These are phyloP conservation scores for Lydus trimaculatus DNA, from an alignment of 2,888 invertebrate species.

Conservation along the genomic window DNA sequence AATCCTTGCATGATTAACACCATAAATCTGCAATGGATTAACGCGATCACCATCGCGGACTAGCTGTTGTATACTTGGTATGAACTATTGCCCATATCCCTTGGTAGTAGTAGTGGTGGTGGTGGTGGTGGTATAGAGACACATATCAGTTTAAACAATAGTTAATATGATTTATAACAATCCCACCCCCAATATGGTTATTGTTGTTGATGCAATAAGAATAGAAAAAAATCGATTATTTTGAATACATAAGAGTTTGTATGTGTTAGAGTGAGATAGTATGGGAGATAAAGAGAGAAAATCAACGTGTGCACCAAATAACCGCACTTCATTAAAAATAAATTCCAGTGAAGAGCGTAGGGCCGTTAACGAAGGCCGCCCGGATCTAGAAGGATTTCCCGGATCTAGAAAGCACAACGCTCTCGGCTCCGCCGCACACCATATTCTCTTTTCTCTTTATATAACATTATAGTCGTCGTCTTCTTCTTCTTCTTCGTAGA, in stretches of 20 bases:
- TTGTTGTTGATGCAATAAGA: background rate
- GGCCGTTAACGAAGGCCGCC: slow-evolving; percentile 57
- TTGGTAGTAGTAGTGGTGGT: background rate
- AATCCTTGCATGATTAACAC: slow-evolving; percentile 71
- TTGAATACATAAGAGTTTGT: no score
- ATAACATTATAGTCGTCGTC: no score
- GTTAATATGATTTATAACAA: slow-evolving; percentile 4
- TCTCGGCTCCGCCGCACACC: slow-evolving; percentile 32
- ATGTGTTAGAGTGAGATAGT: background rate
- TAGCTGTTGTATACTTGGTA: slow-evolving; percentile 46
- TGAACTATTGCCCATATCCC: slow-evolving; percentile 46
- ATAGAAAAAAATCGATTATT: background rate
- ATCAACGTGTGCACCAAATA: slow-evolving; percentile 26
- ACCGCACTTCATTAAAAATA: slow-evolving; percentile 65
- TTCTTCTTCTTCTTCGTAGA: slow-evolving; percentile 19
- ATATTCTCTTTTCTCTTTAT: slow-evolving; percentile 1
- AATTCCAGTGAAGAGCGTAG: slow-evolving; percentile 58
- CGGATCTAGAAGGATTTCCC: slow-evolving; percentile 61
- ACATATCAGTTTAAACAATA: slow-evolving; percentile 4
- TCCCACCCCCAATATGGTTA: background rate
- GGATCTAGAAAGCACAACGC: slow-evolving; percentile 56
- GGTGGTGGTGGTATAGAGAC: background rate
- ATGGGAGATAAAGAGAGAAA: background rate
- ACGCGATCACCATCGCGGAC: slow-evolving; percentile 55
- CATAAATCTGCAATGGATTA: slow-evolving; percentile 68